Base-by-base conservation (phyloP, 2,797 vertebrate species). In the Thaleichthys pacificus region DNA sequence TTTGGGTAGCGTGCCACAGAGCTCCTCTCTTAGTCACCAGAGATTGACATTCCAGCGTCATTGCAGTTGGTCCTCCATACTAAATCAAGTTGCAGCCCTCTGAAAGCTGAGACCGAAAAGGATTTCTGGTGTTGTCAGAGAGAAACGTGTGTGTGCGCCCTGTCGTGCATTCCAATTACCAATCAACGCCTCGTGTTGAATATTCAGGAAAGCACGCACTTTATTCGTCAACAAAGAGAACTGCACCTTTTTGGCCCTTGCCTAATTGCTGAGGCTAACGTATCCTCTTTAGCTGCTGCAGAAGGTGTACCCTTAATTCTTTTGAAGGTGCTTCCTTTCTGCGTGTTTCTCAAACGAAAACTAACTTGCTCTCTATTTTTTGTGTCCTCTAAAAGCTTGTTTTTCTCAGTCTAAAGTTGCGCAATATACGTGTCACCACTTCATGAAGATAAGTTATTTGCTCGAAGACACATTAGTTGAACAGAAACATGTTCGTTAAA, bases 161-260 rank as follows among this genome's bases (percentile, higher is more conserved):
- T 76, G 76, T 67, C 67, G 15, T 69, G 82, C 79, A 82, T 87
- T 84, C 84, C 47, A 73, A 77, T 65, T 68, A 69, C 65, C 12
- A 32, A 71, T 51, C 70, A 74, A 71, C n/a, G 19, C 42, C 68
- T 57, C 21, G 67, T 61, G 65, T 75, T 85, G 87, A 86, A 83
- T 86, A 85, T 86, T 87, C 84, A 75, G 79, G 82, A 61, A 6
- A 65, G 62, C 68, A 79, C 71, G 80, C 80, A 74, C 84, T 84
- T 76, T 86, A 82, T 87, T 81, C 74, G 19, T 69, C 64, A 71
- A 76, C 62, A 32, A 67, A 58, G 63, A 81, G 70, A 28, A 15
- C 61, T 72, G 69, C 74, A 83, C 75, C 82, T 87, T 83, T 82
- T 57, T 84, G 66, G 75, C 81, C 85, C 57, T 8, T 60, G 12